A percentile compares a stretch with the other conserved stretches of the same genome.
Conservation (phyloP, 2,113 vertebrate species). For the Heliornis fulica region DNA sequence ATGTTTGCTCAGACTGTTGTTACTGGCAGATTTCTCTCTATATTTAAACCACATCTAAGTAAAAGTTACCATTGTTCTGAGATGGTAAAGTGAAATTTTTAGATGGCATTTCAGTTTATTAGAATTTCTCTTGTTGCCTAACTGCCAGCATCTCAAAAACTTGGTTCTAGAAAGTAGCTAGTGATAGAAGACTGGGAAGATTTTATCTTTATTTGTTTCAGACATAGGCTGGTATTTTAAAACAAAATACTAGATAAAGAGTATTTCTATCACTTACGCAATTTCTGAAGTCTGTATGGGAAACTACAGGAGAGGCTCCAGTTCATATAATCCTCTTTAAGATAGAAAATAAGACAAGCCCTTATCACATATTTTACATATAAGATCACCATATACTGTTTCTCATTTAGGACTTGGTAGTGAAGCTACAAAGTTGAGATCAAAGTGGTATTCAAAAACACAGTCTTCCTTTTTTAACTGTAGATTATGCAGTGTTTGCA, state of each 20-base stretch:
- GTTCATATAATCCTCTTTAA: constrained; percentile 27
- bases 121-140: neutral
- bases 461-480: constrained; percentile 6
- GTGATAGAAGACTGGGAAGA: neutral
- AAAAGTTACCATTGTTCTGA: neutral
- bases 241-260: constrained; percentile 53
- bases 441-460: constrained; percentile 12
- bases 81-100: neutral
- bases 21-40: neutral
- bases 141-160: neutral
- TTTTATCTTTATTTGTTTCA: neutral
- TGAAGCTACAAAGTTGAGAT: constrained; percentile 25
- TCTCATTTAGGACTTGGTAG: neutral
- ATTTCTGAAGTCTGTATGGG: constrained; percentile 14
- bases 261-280: constrained; percentile 24
- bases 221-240: constrained; percentile 10
- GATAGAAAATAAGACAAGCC: constrained; percentile 51
- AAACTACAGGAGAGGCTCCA: neutral
- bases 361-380: constrained; percentile 44
- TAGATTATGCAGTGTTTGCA: constrained; percentile 1
- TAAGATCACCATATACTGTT: constrained; percentile 25
- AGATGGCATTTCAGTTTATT: neutral
- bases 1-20: neutral
- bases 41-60: neutral
- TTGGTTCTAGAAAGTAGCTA: neutral